phyloP scores from a whole-genome alignment of 2,888 invertebrate species.

The Caenorhabditis auriculariae region DNA sequence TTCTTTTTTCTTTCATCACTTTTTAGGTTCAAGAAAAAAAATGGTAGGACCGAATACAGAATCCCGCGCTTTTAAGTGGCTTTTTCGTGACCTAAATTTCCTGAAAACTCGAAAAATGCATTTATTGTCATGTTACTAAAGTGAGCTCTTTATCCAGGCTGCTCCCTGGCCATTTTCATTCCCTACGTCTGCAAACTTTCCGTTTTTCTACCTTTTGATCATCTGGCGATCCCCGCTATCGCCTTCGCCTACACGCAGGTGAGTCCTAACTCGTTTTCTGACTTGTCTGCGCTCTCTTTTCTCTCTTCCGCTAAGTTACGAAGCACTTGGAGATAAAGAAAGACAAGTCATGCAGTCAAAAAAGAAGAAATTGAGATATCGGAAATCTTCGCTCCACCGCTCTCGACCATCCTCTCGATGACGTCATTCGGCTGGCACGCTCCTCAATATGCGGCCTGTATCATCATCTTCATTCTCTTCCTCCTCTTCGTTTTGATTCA shows the following conservation, averaged over 20 bases:
- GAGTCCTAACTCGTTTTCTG: background rate
- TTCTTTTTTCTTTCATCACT: background rate
- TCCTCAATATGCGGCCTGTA: constrained; percentile 35
- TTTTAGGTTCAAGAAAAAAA: background rate
- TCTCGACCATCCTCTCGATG: constrained; percentile 18
- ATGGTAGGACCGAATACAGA: background rate
- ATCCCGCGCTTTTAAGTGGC: too few relatives aligned
- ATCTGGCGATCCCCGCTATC: constrained; percentile 34
- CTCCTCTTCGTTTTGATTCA: constrained; percentile 33
- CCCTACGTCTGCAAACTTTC: constrained; percentile 37
- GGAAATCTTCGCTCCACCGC: constrained; percentile 30
- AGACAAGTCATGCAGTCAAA: too few relatives aligned
- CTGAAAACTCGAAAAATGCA: too few relatives aligned
- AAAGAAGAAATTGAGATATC: constrained; percentile 10
- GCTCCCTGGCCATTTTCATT: constrained; percentile 34
- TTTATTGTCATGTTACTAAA: too few relatives aligned
- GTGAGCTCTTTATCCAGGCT: too few relatives aligned
- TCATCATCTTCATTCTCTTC: constrained; percentile 18
- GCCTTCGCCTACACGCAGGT: constrained; percentile 35
- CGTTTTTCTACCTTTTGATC: constrained; percentile 39
- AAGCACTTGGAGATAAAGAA: too few relatives aligned
- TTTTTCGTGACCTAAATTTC: too few relatives aligned
- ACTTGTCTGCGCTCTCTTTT: background rate
- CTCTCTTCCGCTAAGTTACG: too few relatives aligned
- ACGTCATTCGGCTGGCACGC: constrained; percentile 43